Evolutionary conservation across 2,888 invertebrate species (phyloP), one percentile per base, ranked within the genome.

Genomic region (Troides oblongomaculatus): DNA sequence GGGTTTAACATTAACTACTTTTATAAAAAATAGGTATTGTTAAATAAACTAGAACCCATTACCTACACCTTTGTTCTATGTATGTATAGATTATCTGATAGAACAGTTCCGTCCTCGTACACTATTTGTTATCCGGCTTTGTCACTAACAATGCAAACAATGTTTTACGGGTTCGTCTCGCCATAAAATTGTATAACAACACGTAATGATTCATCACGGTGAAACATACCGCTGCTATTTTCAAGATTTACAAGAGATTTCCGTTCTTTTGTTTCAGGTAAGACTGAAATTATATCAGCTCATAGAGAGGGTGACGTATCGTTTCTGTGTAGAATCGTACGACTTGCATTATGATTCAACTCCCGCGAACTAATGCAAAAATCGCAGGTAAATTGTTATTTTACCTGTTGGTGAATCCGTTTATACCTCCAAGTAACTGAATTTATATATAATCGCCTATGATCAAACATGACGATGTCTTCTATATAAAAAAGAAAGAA

Each of bases 151-250:
- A 72, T 70, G 77, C 75, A 79, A 80, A 80, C 76, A 78, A 61
- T 71, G 66, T 62, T 75, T 77, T 75, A 77, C 69, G 72, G 78
- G 75, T 74, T 71, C 70, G 79, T 69, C 79, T 74, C 68, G 72
- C 76, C 74, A 73, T 77, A 76, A 81, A 81, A 76, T 81, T 84
- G 82, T 81, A 76, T 82, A 84, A 81, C 67, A 74, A 53, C 58
- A 36, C 62, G 50, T 46, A 71, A 75, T 76, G 77, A 71, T 77
- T 80, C 81, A 76, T 69, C 72, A 74, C 75, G 74, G 68, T 71
- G 74, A 68, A 68, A 75, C 74, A 73, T 77, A 43, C 14, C 63
- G 58, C 57, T 43, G 64, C 64, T 77, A 79, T 78, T 74, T 76
- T 73, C 71, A 72, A 81, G 75, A 77, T 82, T 81, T 84, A 82